A percentile compares a stretch with the other conserved stretches of the same genome.
Evolutionary conservation across 2,888 invertebrate genomes (phyloP).

Genomic region (Idaea biselata): DNA sequence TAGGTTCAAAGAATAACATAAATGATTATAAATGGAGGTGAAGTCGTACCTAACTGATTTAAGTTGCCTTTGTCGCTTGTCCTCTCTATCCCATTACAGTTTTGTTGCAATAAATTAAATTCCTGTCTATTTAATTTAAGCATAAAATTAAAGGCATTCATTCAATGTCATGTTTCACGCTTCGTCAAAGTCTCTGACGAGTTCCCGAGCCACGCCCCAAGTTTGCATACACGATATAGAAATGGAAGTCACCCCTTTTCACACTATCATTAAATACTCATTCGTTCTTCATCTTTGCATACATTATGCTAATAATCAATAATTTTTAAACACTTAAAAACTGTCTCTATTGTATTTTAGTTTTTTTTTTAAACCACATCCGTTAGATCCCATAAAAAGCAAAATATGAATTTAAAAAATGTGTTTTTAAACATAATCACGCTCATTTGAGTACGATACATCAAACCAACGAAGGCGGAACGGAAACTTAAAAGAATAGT

Average conservation of each 20-base stretch:
- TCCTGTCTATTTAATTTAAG: neutral
- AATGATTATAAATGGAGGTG: neutral
- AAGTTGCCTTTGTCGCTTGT: constrained; percentile 8
- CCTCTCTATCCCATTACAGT: constrained; percentile 24
- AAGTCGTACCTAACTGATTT: neutral
- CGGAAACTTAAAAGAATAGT: neutral
- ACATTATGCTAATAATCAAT: constrained; percentile 44
- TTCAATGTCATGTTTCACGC: constrained; percentile 51
- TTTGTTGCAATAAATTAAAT: neutral
- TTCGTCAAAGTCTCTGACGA: constrained; percentile 46
- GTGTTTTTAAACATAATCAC: constrained; percentile 4
- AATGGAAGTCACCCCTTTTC: constrained; percentile 55
- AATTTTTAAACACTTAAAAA: constrained; percentile 32
- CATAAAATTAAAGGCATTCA: neutral
- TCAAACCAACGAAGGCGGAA: constrained; percentile 14
- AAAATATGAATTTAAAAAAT: neutral
- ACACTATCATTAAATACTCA: constrained; percentile 67
- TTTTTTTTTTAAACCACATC: neutral
- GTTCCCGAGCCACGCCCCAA: constrained; percentile 59
- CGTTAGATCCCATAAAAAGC: neutral
- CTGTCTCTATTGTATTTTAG: constrained; percentile 10
- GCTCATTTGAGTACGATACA: neutral
- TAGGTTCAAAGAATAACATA: constrained; percentile 67
- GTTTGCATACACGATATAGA: constrained; percentile 33
- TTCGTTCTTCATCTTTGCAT: constrained; percentile 62